These are phyloP conservation scores for Acrocera orbiculus DNA, from an alignment of 2,888 invertebrate genomes.

Conservation along the genomic window DNA sequence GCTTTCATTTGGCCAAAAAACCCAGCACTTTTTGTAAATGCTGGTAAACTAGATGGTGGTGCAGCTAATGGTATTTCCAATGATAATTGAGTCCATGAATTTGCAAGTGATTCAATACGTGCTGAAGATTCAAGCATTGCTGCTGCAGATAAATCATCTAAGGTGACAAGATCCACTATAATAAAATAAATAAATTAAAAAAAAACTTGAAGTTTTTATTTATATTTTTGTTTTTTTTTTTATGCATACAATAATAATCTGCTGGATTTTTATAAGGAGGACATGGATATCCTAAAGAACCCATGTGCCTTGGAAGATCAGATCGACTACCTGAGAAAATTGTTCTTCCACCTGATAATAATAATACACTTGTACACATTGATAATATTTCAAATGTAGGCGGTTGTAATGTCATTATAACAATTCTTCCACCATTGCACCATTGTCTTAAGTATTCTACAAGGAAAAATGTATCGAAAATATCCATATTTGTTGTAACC, in stretches of 20 bases:
- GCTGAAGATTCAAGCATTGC: constrained; percentile 90
- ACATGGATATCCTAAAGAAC: constrained; percentile 77
- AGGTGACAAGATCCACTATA: constrained; percentile 79
- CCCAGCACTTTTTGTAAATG: constrained; percentile 45
- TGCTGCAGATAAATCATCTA: constrained; percentile 84
- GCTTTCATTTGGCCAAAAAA: constrained; percentile 54
- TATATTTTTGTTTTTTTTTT: not conserved
- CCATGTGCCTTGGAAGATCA: constrained; percentile 87
- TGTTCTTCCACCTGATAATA: constrained; percentile 77
- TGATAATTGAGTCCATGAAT: constrained; percentile 38
- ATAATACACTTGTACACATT: constrained; percentile 53
- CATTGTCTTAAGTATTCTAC: constrained; percentile 88
- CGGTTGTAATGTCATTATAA: constrained; percentile 80
- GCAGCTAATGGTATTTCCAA: constrained; percentile 38
- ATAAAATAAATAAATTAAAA: constrained; percentile 13
- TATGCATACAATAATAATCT: constrained; percentile 75
- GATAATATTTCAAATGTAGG: constrained; percentile 91
- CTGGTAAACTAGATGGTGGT: constrained; percentile 58
- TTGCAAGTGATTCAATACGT: constrained; percentile 75
- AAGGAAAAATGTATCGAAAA: constrained; percentile 89
- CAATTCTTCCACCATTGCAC: constrained; percentile 54
- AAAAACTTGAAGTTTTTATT: no score
- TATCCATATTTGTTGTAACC: constrained; percentile 51
- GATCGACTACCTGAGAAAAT: constrained; percentile 80
- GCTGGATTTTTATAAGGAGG: constrained; percentile 93